Conservation (phyloP, 2,888 invertebrate species). For the Thecocarcelia acutangulata region DNA sequence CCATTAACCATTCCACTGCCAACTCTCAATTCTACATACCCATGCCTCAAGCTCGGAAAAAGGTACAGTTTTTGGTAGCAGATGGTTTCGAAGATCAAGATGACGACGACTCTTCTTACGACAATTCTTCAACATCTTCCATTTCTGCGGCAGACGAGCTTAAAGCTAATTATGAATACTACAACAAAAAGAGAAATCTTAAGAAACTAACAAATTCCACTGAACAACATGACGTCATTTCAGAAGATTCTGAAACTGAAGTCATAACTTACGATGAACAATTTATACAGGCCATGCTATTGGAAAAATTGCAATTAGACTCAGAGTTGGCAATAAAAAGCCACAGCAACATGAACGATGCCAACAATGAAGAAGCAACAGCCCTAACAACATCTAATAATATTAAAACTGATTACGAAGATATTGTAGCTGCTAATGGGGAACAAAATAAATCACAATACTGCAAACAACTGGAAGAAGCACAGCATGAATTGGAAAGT, state of each 20-base stretch:
- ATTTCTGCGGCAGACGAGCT: conserved; percentile 32
- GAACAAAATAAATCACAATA: conserved; percentile 70
- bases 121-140: conserved; percentile 24
- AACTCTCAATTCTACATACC: conserved; percentile 79
- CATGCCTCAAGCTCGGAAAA: conserved; percentile 83
- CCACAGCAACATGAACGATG: conserved; percentile 31
- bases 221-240: neutral
- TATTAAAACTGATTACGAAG: conserved; percentile 71
- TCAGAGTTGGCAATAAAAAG: conserved; percentile 57
- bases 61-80: conserved; percentile 88
- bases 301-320: conserved; percentile 64
- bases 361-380: conserved; percentile 35
- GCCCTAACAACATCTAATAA: conserved; percentile 37
- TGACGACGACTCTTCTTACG: conserved; percentile 49
- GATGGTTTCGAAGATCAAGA: conserved; percentile 75
- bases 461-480: conserved; percentile 46
- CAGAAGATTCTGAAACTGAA: conserved; percentile 42
- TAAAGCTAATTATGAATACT: conserved; percentile 77
- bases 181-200: conserved; percentile 75
- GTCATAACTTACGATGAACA: conserved; percentile 63
- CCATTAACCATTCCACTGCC: conserved; percentile 72
- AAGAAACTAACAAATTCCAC: conserved; percentile 65
- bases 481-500: conserved; percentile 27
- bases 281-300: conserved; percentile 65
- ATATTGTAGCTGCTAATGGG: conserved; percentile 28